Evolutionary conservation across 2,797 vertebrate species (phyloP).

Genomic region (Acestrorhynchus altus): DNA sequence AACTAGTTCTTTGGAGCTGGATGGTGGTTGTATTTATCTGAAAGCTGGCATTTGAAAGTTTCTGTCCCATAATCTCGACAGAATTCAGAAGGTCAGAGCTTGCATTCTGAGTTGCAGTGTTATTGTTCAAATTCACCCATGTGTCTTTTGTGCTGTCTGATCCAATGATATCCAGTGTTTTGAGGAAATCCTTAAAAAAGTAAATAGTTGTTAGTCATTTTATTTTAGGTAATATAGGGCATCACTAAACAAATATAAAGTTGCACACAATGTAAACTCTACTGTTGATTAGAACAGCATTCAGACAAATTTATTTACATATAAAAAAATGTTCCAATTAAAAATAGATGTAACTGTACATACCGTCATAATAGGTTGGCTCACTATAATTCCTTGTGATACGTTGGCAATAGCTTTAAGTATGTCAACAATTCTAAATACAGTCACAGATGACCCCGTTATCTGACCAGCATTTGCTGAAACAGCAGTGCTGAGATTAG

Average conservation of each 20-base stretch:
- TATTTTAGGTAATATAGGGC: not conserved
- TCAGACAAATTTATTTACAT: no score
- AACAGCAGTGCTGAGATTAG: constrained; percentile 45
- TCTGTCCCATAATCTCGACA: constrained; percentile 73
- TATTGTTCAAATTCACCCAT: constrained; percentile 76
- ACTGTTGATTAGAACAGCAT: no score
- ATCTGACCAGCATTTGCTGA: constrained; percentile 17
- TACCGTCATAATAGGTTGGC: constrained; percentile 59
- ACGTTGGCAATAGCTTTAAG: constrained; percentile 72
- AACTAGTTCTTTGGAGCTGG: constrained; percentile 67
- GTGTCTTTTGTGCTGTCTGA: constrained; percentile 45
- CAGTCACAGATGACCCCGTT: constrained; percentile 66
- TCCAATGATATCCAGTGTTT: constrained; percentile 74
- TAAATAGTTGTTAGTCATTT: no score
- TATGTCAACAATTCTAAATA: constrained; percentile 77
- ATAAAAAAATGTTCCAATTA: not conserved
- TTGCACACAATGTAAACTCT: not conserved
- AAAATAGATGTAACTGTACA: not conserved
- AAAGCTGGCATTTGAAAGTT: constrained; percentile 46
- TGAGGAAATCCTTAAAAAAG: constrained; percentile 79
- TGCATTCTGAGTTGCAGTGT: constrained; percentile 51
- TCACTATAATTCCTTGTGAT: constrained; percentile 25
- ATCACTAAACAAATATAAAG: not conserved
- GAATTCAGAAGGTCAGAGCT: constrained; percentile 79
- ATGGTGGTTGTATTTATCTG: constrained; percentile 58